A percentile compares a stretch with the other conserved stretches of the same genome.
Conservation (phyloP, 1,140 invertebrate genomes). For the Ericerus pela region DNA sequence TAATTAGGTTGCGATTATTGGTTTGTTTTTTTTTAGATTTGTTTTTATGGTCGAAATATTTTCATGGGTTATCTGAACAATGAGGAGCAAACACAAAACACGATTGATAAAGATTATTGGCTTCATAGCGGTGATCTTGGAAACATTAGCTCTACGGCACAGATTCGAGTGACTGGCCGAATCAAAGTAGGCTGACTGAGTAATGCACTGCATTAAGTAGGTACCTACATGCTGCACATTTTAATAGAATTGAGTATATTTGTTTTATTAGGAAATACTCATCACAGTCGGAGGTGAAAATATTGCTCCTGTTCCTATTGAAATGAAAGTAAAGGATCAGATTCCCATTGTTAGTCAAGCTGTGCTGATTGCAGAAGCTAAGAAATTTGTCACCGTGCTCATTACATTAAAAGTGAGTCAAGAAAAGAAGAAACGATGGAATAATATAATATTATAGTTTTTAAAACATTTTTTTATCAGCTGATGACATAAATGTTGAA, state of each 20-base stretch:
- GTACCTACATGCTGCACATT: background rate
- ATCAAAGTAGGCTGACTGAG: constrained; percentile 43
- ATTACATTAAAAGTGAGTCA: constrained; percentile 66
- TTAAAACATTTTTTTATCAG: too few relatives aligned
- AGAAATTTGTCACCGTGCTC: constrained; percentile 69
- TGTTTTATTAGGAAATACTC: constrained; percentile 48
- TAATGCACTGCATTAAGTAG: background rate
- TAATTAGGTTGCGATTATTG: constrained; percentile 5
- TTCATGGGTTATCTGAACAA: constrained; percentile 80
- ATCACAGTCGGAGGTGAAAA: constrained; percentile 94
- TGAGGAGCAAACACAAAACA: constrained; percentile 54
- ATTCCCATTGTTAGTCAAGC: constrained; percentile 64
- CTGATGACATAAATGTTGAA: too few relatives aligned
- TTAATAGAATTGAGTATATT: background rate
- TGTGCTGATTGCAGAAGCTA: constrained; percentile 69
- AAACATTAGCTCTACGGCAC: constrained; percentile 50
- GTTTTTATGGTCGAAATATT: constrained; percentile 58
- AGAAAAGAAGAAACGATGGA: too few relatives aligned
- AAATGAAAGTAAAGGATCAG: constrained; percentile 60
- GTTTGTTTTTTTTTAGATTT: constrained; percentile 34
- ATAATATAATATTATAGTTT: too few relatives aligned
- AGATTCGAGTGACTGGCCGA: constrained; percentile 65
- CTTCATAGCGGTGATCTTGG: constrained; percentile 74
- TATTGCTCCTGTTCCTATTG: constrained; percentile 73
- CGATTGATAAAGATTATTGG: constrained; percentile 61